These are phyloP conservation scores for Hipparchia semele DNA, from an alignment of 2,888 invertebrate genomes.

Conservation along the genomic window DNA sequence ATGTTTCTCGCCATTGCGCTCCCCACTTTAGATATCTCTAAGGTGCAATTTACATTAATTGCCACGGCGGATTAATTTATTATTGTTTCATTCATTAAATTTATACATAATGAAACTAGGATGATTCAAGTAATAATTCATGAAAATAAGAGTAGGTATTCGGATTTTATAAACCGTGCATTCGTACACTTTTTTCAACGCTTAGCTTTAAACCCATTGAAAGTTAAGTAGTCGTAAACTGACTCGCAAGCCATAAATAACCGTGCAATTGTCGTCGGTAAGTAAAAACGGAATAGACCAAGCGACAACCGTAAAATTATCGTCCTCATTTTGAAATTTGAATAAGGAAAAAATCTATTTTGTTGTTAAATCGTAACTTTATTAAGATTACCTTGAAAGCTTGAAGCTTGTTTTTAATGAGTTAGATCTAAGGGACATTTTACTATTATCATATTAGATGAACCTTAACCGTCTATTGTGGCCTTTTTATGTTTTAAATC, in stretches of 20 bases:
- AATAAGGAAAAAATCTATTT: not conserved
- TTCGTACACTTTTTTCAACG: slow-evolving; percentile 20
- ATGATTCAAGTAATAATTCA: not conserved
- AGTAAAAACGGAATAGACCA: slow-evolving; percentile 32
- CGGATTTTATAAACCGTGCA: slow-evolving; percentile 16
- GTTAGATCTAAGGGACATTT: too few relatives aligned
- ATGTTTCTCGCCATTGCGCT: slow-evolving; percentile 20
- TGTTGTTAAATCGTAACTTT: not conserved
- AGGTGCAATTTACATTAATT: slow-evolving; percentile 22
- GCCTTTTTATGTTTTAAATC: too few relatives aligned
- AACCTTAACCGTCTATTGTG: too few relatives aligned
- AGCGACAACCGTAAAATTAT: slow-evolving; percentile 7
- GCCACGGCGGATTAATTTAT: slow-evolving; percentile 13
- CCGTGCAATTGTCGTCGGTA: slow-evolving; percentile 30
- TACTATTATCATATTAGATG: too few relatives aligned
- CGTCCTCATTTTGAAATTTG: not conserved
- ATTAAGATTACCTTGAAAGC: not conserved
- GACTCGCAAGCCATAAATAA: slow-evolving; percentile 27
- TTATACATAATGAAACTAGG: slow-evolving; percentile 4
- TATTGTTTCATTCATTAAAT: slow-evolving; percentile 28
- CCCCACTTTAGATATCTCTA: slow-evolving; percentile 26
- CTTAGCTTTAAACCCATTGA: slow-evolving; percentile 25
- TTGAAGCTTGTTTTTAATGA: not conserved
- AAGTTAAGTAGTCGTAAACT: slow-evolving; percentile 27
- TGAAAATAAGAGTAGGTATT: slow-evolving; percentile 3